Evolutionary conservation across 2,113 vertebrate genomes (phyloP).

Genomic region (Neotragus pygmaeus): DNA sequence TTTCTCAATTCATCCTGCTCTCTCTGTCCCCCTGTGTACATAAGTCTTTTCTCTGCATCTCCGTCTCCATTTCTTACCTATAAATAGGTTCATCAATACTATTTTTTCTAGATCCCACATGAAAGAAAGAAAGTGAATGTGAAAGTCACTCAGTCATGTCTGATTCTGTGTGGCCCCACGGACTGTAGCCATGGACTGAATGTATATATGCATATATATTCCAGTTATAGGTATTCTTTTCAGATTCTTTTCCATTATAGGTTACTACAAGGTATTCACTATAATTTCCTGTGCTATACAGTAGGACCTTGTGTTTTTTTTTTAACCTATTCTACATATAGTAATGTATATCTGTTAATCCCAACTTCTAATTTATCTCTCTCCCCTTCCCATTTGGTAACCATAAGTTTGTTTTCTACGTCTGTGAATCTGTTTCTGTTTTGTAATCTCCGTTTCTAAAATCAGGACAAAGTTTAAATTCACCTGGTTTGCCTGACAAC

Average conservation of each 20-base stretch:
- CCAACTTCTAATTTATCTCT: background rate
- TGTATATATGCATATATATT: background rate
- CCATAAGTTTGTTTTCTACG: background rate
- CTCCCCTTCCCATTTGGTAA: background rate
- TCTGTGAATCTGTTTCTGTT: background rate
- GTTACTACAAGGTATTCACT: background rate
- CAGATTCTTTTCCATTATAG: background rate
- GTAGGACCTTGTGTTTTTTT: background rate
- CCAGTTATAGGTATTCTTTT: background rate
- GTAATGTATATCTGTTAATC: background rate
- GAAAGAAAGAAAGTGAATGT: background rate
- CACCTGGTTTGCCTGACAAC: background rate
- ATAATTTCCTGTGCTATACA: background rate
- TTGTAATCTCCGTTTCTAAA: constrained; percentile 17
- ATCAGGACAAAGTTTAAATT: background rate
- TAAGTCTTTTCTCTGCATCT: background rate
- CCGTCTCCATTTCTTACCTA: background rate
- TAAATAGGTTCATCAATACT: background rate
- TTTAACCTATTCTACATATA: background rate
- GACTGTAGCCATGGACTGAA: background rate
- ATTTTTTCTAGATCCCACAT: background rate
- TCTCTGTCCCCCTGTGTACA: background rate
- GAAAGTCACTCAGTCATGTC: background rate
- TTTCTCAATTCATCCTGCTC: background rate
- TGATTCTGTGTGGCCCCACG: background rate